Evolutionary conservation across 2,888 invertebrate species (phyloP), one percentile per base, ranked within the genome.

Genomic region (Caenorhabditis angaria): DNA sequence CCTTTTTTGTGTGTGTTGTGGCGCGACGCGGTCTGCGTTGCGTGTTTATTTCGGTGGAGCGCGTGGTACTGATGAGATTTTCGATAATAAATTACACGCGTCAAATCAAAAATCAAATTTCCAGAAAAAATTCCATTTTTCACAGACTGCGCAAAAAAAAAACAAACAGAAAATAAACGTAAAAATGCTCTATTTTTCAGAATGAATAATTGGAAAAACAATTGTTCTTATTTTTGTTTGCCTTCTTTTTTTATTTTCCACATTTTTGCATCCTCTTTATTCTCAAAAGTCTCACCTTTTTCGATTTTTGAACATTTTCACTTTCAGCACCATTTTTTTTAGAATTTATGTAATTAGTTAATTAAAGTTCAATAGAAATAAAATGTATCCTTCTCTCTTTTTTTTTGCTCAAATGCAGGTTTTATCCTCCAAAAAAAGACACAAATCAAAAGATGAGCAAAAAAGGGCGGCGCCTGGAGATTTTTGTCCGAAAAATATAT

Each of bases 231-330:
- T 41, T 41, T 41, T 41, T 14, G 41, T 14, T 32, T 14, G 41
- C 41, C 41, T 6, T 41, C 41, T 41, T 14, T 14, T 14, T 14
- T 18, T 41, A 18, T 18, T 32, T 32, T 10, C 32, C 10, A 41
- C 18, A 18, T 14, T 12, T 41, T 12, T 41, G 41, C 18, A 3
- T 41, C 2, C 3, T 18, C 3, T 41, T 14, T 12, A 18, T 6
- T 41, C 14, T 18, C 41, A 41, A 18, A 18, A 18, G 18, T 18
- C 14, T 5, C 3, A 5, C 14, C 41, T 10, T 14, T 18, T 41
- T 14, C 41, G 41, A 41, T 41, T 41, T 41, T 41, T 41, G 41
- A 41, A 41, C 41, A 41, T 41, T 18, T 41, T 41, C 41, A 41
- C 41, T 41, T 41, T 41, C 41, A 41, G 41, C 41, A 41, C 41